Base-by-base conservation (phyloP, 2,113 vertebrate genomes). In the Myotis lucifugus region DNA sequence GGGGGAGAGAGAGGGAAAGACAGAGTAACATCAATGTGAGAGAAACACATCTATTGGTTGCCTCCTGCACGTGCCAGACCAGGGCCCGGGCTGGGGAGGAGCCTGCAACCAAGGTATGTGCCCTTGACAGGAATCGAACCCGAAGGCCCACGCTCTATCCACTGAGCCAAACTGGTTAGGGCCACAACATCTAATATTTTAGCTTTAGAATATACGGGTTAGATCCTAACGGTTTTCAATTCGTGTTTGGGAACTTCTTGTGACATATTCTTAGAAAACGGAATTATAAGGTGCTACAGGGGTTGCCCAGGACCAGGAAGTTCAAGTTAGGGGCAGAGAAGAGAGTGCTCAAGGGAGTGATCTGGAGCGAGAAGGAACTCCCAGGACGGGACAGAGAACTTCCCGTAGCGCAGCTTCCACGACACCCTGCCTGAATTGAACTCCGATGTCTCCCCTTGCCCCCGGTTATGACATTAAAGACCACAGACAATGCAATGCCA, bases 331-430 rank as follows among this genome's bases (percentile, higher is more conserved):
- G 17, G 66, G 52, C 14, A 52, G 46, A 79, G 42, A 77, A 56
- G 64, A 70, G 27, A 59, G n/a, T 21, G 59, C 8, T 73, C 79
- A 21, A 4, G 3, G 74, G 27, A 50, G 40, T 54, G 18, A 15
- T 5, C 18, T 13, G 8, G 4, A 29, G 13, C 34, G 34, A 66
- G 3, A 50, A 87, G 59, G 34, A 34, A 18, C 46, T 85, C 48
- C 42, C 25, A 25, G 34, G 10, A 14, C 0, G 2, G 23, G 48
- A 32, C 32, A 27, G 4, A 69, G 13, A 59, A 23, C 13, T 1
- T 25, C 54, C 19, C 29, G 66, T 5, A 2, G n/a, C 56, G 40
- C 37, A 59, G 37, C 61, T 52, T 78, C 37, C 1, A 14, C 21
- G 56, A 56, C 3, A 40, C 12, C 19, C 8, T 0, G 6, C 64